Evolutionary conservation across 2,113 vertebrate genomes (phyloP).

Genomic region (Megaleporinus macrocephalus): DNA sequence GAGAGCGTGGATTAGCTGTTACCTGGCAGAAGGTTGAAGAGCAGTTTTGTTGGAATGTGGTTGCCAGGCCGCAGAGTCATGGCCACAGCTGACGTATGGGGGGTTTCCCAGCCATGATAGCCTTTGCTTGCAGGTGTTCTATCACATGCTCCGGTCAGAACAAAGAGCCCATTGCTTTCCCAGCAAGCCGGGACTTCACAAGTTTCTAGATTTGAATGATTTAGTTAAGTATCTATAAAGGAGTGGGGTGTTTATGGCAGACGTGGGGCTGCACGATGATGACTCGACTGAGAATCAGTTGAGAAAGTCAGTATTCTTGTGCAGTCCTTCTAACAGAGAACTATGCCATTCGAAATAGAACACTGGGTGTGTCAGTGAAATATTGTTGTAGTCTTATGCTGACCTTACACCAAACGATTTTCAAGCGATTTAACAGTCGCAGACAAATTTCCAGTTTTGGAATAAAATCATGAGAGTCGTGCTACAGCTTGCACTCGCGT

Average conservation of each 20-base stretch:
- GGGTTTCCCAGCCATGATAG: constrained; percentile 42
- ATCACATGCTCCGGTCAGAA: constrained; percentile 20
- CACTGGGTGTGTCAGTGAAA: too few relatives aligned
- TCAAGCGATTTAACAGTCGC: too few relatives aligned
- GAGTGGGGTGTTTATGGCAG: neutral
- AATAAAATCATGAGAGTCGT: too few relatives aligned
- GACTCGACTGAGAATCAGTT: neutral
- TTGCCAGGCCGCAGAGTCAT: constrained; percentile 33
- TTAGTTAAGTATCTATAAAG: neutral
- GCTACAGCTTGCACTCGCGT: too few relatives aligned
- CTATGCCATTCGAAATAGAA: too few relatives aligned
- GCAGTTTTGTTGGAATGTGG: constrained; percentile 20
- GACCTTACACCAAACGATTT: too few relatives aligned
- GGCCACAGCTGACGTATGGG: constrained; percentile 35
- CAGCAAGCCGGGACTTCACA: neutral
- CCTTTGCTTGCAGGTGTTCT: constrained; percentile 43
- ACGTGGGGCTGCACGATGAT: neutral
- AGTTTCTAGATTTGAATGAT: neutral
- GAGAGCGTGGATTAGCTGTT: neutral
- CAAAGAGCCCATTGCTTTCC: constrained; percentile 47
- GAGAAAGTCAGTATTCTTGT: too few relatives aligned
- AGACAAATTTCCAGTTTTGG: too few relatives aligned
- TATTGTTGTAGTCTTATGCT: too few relatives aligned
- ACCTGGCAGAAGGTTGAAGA: constrained; percentile 8
- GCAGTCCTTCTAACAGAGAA: too few relatives aligned